These are phyloP conservation scores for Ameiurus melas DNA, from an alignment of 2,113 vertebrate species.

Conservation along the genomic window DNA sequence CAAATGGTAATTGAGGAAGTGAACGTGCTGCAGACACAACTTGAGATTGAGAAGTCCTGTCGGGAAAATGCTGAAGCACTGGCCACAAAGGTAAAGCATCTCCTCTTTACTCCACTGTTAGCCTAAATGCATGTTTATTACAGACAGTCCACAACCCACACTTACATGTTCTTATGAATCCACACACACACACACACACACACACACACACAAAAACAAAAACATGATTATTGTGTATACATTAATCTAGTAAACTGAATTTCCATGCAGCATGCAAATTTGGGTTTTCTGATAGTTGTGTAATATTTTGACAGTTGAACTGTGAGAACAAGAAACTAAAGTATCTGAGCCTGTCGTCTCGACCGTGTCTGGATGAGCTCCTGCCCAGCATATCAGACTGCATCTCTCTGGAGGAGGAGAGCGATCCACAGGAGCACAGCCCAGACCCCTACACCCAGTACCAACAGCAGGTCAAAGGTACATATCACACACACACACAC, in stretches of 20 bases:
- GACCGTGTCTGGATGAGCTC: slow-evolving; percentile 75
- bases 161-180: not conserved
- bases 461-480: slow-evolving; percentile 79
- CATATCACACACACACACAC: too few species aligned
- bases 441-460: slow-evolving; percentile 71
- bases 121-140: not conserved
- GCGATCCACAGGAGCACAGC: slow-evolving; percentile 57
- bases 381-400: slow-evolving; percentile 77
- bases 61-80: slow-evolving; percentile 79
- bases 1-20: slow-evolving; percentile 84
- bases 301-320: slow-evolving; percentile 67
- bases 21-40: slow-evolving; percentile 77
- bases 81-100: slow-evolving; percentile 72
- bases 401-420: slow-evolving; percentile 66
- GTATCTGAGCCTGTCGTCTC: slow-evolving; percentile 74
- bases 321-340: slow-evolving; percentile 79
- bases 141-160: not conserved
- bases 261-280: not conserved
- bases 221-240: not conserved
- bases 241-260: not conserved
- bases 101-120: not conserved
- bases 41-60: slow-evolving; percentile 80
- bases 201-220: too few species aligned
- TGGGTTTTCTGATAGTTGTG: not conserved
- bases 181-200: not conserved